Base-by-base conservation (phyloP, 2,888 invertebrate species). In the Xylophagus ater region DNA sequence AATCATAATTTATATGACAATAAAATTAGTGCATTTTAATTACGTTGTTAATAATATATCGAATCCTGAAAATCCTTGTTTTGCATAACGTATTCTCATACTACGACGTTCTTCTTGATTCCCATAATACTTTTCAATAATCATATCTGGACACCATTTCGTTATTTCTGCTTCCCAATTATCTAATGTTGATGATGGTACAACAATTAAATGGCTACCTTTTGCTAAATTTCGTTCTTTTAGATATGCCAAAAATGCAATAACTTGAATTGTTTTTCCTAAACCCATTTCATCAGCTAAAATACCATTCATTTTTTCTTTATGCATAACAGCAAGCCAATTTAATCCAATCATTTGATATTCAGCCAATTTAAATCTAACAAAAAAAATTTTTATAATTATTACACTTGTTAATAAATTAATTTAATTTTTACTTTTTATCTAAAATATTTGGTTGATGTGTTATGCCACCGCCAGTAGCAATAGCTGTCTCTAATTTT, bases 201-300 rank as follows among this genome's bases (percentile, higher is more conserved):
- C 94, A 4, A 97, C 84, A 48, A 97, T 80, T 37, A 97, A 69
- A 68, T 94, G 93, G 0, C 92, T 88, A 9, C 81, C 84, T 45
- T 70, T 70, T 2, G 74, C 71, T 30, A 78, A 74, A 1, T 76
- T 76, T 0, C 77, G 75, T 57, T 93, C 86, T 62, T 89, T 83
- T 12, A 96, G 68, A 58, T 93, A 84, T 0, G 90, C 85, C 1
- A 93, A 69, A 64, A 92, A 92, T 0, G 92, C 78, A 47, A 93
- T 89, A n/a, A 90, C 81, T 62, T 93, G 92, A 46, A 93, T 80
- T 0, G 93, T 93, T 67, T 93, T 93, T 4, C 92, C 92, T 3
- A 93, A 68, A 1, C 92, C 92, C 96, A 97, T 97, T 69, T 97
- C 96, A 60, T 97, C 96, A 0, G 94, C 96, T 46, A 97, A 68